Percentiles rank a stretch among this genome's conserved stretches.
Evolutionary conservation across 2,797 vertebrate species (phyloP).

Genomic region (Neostethus bicornis): DNA sequence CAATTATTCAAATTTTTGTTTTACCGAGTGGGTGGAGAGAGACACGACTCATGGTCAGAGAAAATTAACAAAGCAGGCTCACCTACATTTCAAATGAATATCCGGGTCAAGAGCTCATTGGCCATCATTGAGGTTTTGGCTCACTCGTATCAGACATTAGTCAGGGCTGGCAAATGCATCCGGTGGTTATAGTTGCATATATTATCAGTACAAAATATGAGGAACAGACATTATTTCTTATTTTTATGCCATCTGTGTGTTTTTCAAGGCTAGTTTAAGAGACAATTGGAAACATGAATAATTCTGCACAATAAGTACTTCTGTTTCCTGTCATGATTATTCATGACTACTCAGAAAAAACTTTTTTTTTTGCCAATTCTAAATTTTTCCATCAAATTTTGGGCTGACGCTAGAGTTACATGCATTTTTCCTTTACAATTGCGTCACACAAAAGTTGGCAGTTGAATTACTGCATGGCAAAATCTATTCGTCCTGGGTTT

Average conservation of each 20-base stretch:
- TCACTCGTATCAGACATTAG: slow-evolving; percentile 10
- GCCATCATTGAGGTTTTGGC: slow-evolving; percentile 14
- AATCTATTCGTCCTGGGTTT: slow-evolving; percentile 6
- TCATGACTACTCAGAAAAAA: not conserved
- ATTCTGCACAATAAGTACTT: not conserved
- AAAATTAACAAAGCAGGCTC: not conserved
- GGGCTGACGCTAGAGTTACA: slow-evolving; percentile 3
- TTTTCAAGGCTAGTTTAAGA: not conserved
- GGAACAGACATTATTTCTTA: not conserved
- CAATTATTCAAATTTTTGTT: slow-evolving; percentile 16
- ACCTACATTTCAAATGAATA: not conserved
- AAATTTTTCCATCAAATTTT: slow-evolving; percentile 5
- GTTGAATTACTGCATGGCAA: slow-evolving; percentile 8
- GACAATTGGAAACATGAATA: not conserved
- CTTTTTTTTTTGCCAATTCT: not conserved
- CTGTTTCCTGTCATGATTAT: not conserved
- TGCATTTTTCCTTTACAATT: not conserved
- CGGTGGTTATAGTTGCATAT: slow-evolving; percentile 1
- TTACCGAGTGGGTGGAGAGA: not conserved
- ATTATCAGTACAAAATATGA: not conserved
- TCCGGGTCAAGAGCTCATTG: slow-evolving; percentile 4
- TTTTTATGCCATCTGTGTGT: not conserved
- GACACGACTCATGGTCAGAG: not conserved
- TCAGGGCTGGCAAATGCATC: slow-evolving; percentile 17
- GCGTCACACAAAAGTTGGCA: not conserved